A percentile compares a stretch with the other conserved stretches of the same genome.
Evolutionary conservation across 2,888 invertebrate species (phyloP).

Genomic region (Caenorhabditis sinica): DNA sequence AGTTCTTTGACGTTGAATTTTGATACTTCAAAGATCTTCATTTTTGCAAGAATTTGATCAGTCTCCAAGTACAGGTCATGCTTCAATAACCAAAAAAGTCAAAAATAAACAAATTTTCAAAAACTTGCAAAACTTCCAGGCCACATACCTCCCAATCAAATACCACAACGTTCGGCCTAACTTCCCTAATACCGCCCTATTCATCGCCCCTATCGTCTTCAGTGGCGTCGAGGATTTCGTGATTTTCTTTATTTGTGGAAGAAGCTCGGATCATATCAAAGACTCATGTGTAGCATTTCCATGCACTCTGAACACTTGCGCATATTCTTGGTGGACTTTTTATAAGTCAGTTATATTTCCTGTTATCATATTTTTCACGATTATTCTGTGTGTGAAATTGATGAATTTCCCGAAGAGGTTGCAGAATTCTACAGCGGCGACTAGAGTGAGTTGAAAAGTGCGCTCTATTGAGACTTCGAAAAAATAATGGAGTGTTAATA

Average conservation of each 20-base stretch:
- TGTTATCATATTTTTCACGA: slow-evolving; percentile 40
- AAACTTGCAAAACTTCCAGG: slow-evolving; percentile 13
- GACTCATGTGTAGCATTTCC: slow-evolving; percentile 40
- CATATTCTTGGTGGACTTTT: slow-evolving; percentile 53
- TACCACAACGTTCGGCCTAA: slow-evolving; percentile 36
- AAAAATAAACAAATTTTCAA: not conserved
- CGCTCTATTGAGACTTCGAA: not conserved
- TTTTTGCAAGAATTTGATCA: no score
- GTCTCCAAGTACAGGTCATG: no score
- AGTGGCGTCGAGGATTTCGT: slow-evolving; percentile 36
- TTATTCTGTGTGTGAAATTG: slow-evolving; percentile 37
- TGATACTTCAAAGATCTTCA: no score
- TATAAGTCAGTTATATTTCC: slow-evolving; percentile 55
- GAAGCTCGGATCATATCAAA: slow-evolving; percentile 11
- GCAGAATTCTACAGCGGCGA: slow-evolving; percentile 22
- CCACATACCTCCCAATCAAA: slow-evolving; percentile 51
- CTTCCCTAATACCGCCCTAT: slow-evolving; percentile 18
- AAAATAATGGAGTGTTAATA: not conserved
- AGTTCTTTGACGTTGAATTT: no score
- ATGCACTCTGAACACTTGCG: slow-evolving; percentile 49
- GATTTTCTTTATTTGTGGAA: slow-evolving; percentile 46
- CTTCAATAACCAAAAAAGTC: no score
- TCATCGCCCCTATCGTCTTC: slow-evolving; percentile 25
- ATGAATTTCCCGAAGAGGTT: slow-evolving; percentile 35
- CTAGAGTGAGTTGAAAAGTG: slow-evolving; percentile 24